A percentile compares a stretch with the other conserved stretches of the same genome.
These are phyloP conservation scores for Pardosa pseudoannulata DNA, from an alignment of 2,888 invertebrate species.

Conservation along the genomic window DNA sequence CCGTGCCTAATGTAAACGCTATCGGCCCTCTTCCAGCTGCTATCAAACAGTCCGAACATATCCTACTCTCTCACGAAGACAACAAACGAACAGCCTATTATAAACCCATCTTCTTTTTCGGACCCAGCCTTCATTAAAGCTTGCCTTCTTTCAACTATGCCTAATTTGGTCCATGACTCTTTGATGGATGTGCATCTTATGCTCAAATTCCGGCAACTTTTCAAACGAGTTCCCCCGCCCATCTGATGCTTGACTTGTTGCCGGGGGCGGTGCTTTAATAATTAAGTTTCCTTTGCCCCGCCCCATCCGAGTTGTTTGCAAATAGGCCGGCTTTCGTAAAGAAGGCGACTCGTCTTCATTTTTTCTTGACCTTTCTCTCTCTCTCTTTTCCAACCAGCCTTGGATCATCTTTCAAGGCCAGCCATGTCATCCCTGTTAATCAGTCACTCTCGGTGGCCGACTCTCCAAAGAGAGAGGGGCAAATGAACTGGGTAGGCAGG, in stretches of 20 bases:
- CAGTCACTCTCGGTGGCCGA: slow-evolving; percentile 9
- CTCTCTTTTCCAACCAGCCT: slow-evolving; percentile 18
- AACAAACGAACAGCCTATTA: not conserved
- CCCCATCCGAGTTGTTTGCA: slow-evolving; percentile 68
- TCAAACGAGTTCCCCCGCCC: slow-evolving; percentile 58
- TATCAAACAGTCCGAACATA: too few relatives aligned
- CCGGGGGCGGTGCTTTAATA: slow-evolving; percentile 65
- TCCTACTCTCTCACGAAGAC: too few relatives aligned
- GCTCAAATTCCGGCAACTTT: slow-evolving; percentile 10
- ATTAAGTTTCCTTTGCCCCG: slow-evolving; percentile 59
- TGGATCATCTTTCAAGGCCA: slow-evolving; percentile 62
- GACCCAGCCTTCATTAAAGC: not conserved
- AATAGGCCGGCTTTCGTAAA: slow-evolving; percentile 64
- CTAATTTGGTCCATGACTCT: slow-evolving; percentile 4
- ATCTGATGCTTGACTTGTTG: slow-evolving; percentile 39
- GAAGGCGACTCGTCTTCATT: slow-evolving; percentile 28
- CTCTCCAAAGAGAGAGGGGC: not conserved
- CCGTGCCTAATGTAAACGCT: too few relatives aligned
- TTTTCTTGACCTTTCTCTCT: slow-evolving; percentile 15
- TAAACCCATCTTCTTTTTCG: not conserved
- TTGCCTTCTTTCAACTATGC: slow-evolving; percentile 5
- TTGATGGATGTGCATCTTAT: slow-evolving; percentile 13
- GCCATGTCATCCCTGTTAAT: slow-evolving; percentile 13
- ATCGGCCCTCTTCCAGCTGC: too few relatives aligned
- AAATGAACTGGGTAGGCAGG: slow-evolving; percentile 14